These are phyloP conservation scores for Alligator mississippiensis DNA, from an alignment of 2,113 vertebrate genomes.

Conservation along the genomic window DNA sequence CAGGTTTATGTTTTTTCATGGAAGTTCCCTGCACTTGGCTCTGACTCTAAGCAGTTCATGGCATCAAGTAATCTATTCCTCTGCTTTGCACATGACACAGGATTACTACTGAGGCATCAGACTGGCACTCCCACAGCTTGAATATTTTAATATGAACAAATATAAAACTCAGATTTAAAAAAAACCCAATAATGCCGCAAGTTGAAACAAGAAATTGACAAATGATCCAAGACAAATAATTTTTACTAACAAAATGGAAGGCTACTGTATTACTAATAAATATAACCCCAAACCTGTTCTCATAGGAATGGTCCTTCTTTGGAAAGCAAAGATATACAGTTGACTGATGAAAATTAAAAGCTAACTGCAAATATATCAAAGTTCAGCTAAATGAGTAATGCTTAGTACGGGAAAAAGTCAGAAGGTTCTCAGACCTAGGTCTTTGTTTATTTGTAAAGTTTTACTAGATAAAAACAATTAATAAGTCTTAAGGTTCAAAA, in stretches of 20 bases:
- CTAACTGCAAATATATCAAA: not conserved
- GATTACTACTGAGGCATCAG: accelerated
- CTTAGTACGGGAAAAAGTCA: not conserved
- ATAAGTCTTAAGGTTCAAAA: not conserved
- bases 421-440: not conserved
- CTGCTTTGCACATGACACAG: not conserved
- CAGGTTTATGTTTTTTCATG: not conserved
- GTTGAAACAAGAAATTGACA: not conserved
- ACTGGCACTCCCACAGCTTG: too few species aligned
- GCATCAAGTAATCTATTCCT: accelerated
- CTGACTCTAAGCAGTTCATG: not conserved
- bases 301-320: too few species aligned
- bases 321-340: not conserved
- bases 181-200: not conserved
- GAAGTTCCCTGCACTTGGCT: not conserved
- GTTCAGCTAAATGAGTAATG: not conserved
- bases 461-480: not conserved
- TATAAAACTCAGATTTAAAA: not conserved
- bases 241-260: not conserved
- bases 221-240: not conserved
- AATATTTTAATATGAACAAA: not conserved
- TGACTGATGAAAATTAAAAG: not conserved
- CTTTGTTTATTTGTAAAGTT: not conserved
- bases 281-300: not conserved
- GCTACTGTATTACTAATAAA: not conserved